Evolutionary conservation across 53 echinoderm and acorn worm species (phyloP), one percentile per base, ranked within the genome.

Genomic region (Temnopleurus reevesii): DNA sequence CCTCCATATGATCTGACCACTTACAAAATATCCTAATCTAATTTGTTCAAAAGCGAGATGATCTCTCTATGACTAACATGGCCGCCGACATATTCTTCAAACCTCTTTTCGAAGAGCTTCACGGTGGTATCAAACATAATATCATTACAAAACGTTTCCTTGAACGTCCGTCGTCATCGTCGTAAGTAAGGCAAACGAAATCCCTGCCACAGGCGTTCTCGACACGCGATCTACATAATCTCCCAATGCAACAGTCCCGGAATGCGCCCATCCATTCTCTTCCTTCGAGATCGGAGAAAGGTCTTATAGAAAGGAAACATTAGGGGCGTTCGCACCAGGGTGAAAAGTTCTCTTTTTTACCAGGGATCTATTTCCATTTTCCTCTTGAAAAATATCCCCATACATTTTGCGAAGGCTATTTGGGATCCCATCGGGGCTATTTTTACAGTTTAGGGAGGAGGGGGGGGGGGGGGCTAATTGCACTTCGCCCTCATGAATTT

Each of bases 221-320:
- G 71, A 71, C 71, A 71, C n/a, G 41, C 71, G 71, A 71, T 71
- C 71, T 41, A 4, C n/a, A 71, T 71, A 71, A 71, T 71, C 71
- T 63, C 71, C 41, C 21, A 41, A 41, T 27, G 71, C 71, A 71
- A 71, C 5, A 8, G 8, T 36, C 13, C 43, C 8, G 71, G 71
- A 71, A 71, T 71, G 71, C 71, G 43, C 10, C 71, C 71, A 41
- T n/a, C 41, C 23, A 21, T 71, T 36, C 71, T 41, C 19, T 33
- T 31, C 33, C 71, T 27, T 38, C 13, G 63, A 63, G 7, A 19
- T 19, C 36, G 56, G 35, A 49, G 41, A 41, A 71, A 71, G 36
- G 41, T n/a, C 7, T 8, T 8, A n/a, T 12, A 41, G 41, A 71
- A 71, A 71, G 21, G 71, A 71, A 71, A 71, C 71, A 71, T 71